These are phyloP conservation scores for Oxycera nigricornis DNA, from an alignment of 2,888 invertebrate species.

Conservation along the genomic window DNA sequence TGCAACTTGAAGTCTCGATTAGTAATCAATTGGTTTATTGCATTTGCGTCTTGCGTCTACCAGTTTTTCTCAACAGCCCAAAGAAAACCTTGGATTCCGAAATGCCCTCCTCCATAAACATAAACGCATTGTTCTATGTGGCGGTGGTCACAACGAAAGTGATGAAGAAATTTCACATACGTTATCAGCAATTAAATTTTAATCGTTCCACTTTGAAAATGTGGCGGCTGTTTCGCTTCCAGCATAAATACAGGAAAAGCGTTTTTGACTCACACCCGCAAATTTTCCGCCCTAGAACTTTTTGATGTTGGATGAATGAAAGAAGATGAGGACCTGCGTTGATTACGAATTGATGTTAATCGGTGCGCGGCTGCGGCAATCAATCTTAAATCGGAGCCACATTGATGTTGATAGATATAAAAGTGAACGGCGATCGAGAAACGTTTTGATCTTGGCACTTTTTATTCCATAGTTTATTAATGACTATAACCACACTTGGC, in stretches of 20 bases:
- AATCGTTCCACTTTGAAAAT: constrained; percentile 16
- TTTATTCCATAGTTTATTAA: constrained; percentile 31
- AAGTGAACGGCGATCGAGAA: constrained; percentile 1
- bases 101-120: no score
- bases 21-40: neutral
- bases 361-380: constrained; percentile 13
- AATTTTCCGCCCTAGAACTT: constrained; percentile 18
- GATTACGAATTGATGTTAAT: constrained; percentile 25
- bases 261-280: neutral
- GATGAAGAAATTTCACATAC: constrained; percentile 27
- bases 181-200: constrained; percentile 34
- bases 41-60: no score
- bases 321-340: neutral
- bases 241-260: constrained; percentile 4
- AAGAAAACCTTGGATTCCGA: neutral
- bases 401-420: constrained; percentile 29
- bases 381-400: constrained; percentile 31
- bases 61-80: neutral
- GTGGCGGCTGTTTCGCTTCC: neutral
- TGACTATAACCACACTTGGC: constrained; percentile 22
- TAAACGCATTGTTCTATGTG: neutral
- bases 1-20: neutral
- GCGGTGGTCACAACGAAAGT: constrained; percentile 16
- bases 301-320: constrained; percentile 9
- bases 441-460: constrained; percentile 12